These are phyloP conservation scores for Aphodius sticticus DNA, from an alignment of 2,888 invertebrate genomes.

Conservation along the genomic window DNA sequence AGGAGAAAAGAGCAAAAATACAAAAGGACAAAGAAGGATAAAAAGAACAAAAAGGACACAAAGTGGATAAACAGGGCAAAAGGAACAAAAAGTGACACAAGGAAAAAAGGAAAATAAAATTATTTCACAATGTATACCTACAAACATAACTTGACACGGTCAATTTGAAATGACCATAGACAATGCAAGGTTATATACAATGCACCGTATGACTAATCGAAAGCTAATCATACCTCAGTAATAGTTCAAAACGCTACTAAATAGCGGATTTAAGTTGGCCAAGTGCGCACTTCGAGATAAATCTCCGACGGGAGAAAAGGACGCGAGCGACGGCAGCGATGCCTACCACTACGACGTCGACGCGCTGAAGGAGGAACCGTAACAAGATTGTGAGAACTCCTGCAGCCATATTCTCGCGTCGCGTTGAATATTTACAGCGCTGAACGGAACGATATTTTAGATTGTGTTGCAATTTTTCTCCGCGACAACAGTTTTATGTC, in stretches of 20 bases:
- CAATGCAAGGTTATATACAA: background rate
- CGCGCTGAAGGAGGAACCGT: background rate
- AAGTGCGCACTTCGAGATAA: background rate
- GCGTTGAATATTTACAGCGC: background rate
- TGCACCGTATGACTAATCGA: background rate
- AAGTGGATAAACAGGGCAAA: no score
- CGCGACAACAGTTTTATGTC: background rate
- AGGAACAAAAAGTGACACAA: no score
- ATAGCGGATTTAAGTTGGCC: background rate
- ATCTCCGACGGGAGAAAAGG: background rate
- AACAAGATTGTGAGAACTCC: slow-evolving; percentile 4
- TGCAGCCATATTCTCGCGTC: background rate
- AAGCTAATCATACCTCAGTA: background rate
- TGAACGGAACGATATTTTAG: slow-evolving; percentile 4
- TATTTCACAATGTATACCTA: no score
- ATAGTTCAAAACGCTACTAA: background rate
- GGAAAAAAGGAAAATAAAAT: no score
- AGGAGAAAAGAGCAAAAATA: no score
- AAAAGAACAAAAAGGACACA: no score
- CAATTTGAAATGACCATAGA: background rate
- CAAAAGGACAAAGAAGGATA: no score
- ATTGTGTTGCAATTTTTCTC: slow-evolving; percentile 4
- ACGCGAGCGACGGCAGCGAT: background rate
- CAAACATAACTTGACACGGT: no score
- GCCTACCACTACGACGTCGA: background rate